Conservation (phyloP, 2,113 vertebrate genomes). For the Cichladusa arquata region DNA sequence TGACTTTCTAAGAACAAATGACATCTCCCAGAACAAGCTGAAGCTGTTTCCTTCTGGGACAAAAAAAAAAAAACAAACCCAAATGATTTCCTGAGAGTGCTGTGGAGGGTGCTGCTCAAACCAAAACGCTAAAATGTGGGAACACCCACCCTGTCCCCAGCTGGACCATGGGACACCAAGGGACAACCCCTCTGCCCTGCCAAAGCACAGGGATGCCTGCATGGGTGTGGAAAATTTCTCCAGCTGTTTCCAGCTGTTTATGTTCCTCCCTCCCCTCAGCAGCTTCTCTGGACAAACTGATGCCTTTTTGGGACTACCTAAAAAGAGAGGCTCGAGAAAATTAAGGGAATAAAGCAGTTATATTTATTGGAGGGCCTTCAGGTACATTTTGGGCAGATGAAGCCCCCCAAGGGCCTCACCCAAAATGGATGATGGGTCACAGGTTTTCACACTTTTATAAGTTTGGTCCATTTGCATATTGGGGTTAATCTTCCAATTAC, state of each 20-base stretch:
- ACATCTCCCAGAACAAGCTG: not conserved
- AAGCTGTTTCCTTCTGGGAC: not conserved
- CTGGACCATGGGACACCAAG: accelerated
- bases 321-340: not conserved
- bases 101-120: not conserved
- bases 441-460: not conserved
- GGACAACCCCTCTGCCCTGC: not conserved
- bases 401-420: not conserved
- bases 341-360: accelerated
- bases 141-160: not conserved
- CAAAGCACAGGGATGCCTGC: not conserved
- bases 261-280: not conserved
- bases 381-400: not conserved
- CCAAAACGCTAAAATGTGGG: not conserved
- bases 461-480: not conserved
- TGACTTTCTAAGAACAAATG: not conserved
- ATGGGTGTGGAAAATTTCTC: not conserved
- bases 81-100: too few species aligned
- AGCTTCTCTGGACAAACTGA: not conserved
- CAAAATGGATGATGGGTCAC: not conserved
- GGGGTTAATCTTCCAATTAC: not conserved
- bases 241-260: not conserved
- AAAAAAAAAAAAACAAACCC: too few species aligned
- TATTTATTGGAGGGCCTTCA: not conserved
- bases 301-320: not conserved